phyloP scores from a whole-genome alignment of 2,888 invertebrate genomes.

The Eretmocerus hayati region DNA sequence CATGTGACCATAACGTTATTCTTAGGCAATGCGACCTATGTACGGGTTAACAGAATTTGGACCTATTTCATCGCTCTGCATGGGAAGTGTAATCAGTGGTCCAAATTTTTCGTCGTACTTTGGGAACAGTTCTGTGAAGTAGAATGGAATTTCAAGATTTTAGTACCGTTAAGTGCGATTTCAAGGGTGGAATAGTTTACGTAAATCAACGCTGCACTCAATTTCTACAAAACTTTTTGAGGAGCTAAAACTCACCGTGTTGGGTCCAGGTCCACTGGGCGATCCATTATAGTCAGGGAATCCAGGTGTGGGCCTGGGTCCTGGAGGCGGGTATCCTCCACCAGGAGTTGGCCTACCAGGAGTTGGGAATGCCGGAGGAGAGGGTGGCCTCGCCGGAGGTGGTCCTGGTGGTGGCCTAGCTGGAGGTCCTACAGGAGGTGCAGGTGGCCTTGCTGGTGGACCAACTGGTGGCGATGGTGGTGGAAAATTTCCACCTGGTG shows the following conservation, averaged over 20 bases:
- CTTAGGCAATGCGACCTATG: too few relatives aligned
- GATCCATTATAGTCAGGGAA: constrained; percentile 36
- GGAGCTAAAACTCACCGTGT: constrained; percentile 30
- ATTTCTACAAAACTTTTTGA: too few relatives aligned
- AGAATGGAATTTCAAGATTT: too few relatives aligned
- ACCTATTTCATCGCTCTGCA: too few relatives aligned
- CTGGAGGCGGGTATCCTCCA: constrained; percentile 32
- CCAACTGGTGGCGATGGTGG: constrained; percentile 40
- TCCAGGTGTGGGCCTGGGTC: constrained; percentile 35
- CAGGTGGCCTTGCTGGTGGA: constrained; percentile 26
- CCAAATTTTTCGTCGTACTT: too few relatives aligned
- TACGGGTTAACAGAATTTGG: too few relatives aligned
- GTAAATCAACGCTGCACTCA: too few relatives aligned
- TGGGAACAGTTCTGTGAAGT: too few relatives aligned
- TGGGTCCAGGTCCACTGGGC: constrained; percentile 30
- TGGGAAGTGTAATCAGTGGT: too few relatives aligned
- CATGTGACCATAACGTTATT: too few relatives aligned
- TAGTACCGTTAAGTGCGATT: too few relatives aligned
- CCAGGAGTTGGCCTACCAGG: constrained; percentile 21
- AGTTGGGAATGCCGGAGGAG: constrained; percentile 19
- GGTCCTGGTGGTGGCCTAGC: constrained; percentile 24
- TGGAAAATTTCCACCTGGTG: constrained; percentile 55
- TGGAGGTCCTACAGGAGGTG: constrained; percentile 23
- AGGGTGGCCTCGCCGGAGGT: constrained; percentile 25
- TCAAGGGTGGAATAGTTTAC: too few relatives aligned